Evolutionary conservation across 2,888 invertebrate genomes (phyloP), one percentile per base, ranked within the genome.

Genomic region (Epinotia bilunana): DNA sequence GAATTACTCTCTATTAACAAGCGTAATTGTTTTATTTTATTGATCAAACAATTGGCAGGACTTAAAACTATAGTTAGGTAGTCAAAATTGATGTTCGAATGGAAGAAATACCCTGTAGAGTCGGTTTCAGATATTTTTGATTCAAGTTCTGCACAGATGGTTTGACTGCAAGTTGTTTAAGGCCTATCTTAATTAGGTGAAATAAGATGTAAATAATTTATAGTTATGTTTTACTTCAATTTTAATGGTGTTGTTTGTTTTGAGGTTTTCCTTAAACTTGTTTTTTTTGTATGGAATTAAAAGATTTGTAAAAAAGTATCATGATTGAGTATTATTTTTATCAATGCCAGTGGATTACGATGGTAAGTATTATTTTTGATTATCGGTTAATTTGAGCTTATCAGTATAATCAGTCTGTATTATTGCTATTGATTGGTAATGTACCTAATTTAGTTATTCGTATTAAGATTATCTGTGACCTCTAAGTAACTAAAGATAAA

Each of bases 231-330:
- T 83, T 79, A 76, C 80, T 82, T 83, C 82, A 79, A 82, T 86
- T 83, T 86, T 86, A 83, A 81, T 83, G 82, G 83, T 81, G 84
- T 86, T 81, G 85, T 82, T 81, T 86, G 86, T 85, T 86, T 86
- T 86, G 81, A 87, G 80, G 86, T 86, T 88, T 88, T 83, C 83
- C 86, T 83, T 83, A 84, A 83, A 82, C 82, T 83, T 84, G 86
- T 87, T 84, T 86, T 84, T 89, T 84, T 89, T 84, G 80, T 86
- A 83, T 83, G 80, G 84, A 86, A 86, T 84, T 82, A 87, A 86
- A 84, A 79, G 80, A 86, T 87, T 87, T 88, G 82, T 84, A 82
- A 85, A 86, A 76, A 74, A 55, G 53, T 69, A 77, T 61, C 46
- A 20, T 53, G 71, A 62, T 76, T 68, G 74, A 71, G 65, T 71